Conservation (phyloP, 53 echinoderm and acorn worm genomes). For the Luidia sarsii region DNA sequence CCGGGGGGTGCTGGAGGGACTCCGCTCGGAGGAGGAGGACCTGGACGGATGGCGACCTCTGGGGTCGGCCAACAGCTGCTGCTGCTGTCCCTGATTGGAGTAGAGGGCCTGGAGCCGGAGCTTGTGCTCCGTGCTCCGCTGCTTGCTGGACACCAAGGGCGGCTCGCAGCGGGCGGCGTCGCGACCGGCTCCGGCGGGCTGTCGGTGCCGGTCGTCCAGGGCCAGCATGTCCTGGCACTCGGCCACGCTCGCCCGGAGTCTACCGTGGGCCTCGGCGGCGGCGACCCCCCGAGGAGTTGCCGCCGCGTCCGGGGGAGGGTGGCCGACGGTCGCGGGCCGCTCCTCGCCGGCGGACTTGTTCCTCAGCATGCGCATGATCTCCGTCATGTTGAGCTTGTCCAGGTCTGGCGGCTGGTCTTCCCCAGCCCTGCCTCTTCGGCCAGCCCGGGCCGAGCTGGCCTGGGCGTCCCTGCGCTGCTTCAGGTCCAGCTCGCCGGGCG, state of each 20-base stretch:
- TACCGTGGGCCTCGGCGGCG: neutral
- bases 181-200: neutral
- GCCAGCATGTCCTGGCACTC: neutral
- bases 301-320: no score
- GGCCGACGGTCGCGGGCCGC: neutral
- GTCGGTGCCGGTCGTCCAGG: neutral
- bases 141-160: neutral
- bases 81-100: no score
- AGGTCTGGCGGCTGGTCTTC: conserved; percentile 10
- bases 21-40: neutral
- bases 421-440: neutral
- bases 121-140: conserved; percentile 26
- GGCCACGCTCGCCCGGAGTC: neutral
- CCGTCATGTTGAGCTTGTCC: conserved; percentile 30
- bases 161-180: conserved; percentile 7
- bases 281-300: no score
- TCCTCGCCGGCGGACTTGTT: neutral
- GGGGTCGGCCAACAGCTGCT: neutral
- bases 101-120: conserved; percentile 38
- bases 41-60: neutral
- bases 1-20: neutral
- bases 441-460: neutral
- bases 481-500: conserved; percentile 70
- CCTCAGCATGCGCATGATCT: conserved; percentile 37
- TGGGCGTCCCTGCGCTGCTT: conserved; percentile 56